Evolutionary conservation across 1,140 invertebrate species (phyloP), one percentile per base, ranked within the genome.

Genomic region (Grapholita molesta): DNA sequence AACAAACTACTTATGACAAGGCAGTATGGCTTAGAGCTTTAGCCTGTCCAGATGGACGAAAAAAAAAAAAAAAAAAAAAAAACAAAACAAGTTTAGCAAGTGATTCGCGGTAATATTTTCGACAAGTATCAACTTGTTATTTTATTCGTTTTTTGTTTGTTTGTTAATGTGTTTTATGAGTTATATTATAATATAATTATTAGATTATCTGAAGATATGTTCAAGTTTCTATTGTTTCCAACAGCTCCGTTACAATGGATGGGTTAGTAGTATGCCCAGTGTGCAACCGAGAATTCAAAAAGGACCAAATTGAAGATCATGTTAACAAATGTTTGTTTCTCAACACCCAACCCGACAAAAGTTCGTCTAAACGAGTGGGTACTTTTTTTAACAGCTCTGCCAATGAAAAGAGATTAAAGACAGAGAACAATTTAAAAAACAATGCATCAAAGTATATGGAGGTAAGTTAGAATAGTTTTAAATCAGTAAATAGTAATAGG

Each of bases 281-380:
- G 32, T 90, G 87, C 71, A 74, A 79, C 64, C 77, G 75, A 69
- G 30, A 68, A 6, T 90, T 83, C 72, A 64, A 75, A 28, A 79
- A 78, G 66, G 42, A 84, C 69, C 67, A 90, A 53, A 95, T 96
- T 67, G 94, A 96, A 82, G 84, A 87, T 76, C 95, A 96, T 83
- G 95, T 93, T 6, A 94, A 94, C 74, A 94, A 93, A 79, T 96
- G 95, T 79, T 89, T 95, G 67, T 96, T 96, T 90, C 83, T 95
- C 24, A 94, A 94, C 79, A 93, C 93, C 42, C 79, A 87, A 7
- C 75, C 82, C 3, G 83, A 80, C 66, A 71, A 79, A 68, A 72
- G 70, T 70, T 28, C 66, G 71, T 57, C 64, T 65, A 84, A 93
- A 86, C 80, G 85, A 78, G 74, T 68, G 74, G 80, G 78, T 48